phyloP scores from a whole-genome alignment of 2,888 invertebrate genomes.

The Ophioninae sp. region DNA sequence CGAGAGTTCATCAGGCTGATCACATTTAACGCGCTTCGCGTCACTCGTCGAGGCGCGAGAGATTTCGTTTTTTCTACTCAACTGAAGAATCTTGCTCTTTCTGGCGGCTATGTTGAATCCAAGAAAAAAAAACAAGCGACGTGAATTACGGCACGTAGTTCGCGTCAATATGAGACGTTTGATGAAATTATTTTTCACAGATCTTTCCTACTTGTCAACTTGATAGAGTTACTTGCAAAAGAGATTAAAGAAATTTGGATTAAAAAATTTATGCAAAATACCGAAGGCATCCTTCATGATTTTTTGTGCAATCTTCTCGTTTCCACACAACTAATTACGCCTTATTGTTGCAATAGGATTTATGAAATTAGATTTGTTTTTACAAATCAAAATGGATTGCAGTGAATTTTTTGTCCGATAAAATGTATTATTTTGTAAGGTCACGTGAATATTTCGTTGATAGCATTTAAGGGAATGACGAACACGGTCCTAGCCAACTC shows the following conservation, averaged over 20 bases:
- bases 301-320: background rate
- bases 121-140: background rate
- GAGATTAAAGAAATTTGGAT: background rate
- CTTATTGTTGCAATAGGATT: background rate
- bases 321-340: background rate
- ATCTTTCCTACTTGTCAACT: background rate
- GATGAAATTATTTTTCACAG: background rate
- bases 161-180: background rate
- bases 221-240: background rate
- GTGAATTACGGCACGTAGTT: background rate
- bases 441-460: background rate
- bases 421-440: background rate
- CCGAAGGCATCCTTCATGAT: background rate
- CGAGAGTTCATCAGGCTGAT: slow-evolving; percentile 54
- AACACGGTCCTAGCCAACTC: too few species aligned
- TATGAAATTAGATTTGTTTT: background rate
- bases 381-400: background rate
- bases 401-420: background rate
- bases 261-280: background rate
- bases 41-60: slow-evolving; percentile 24
- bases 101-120: background rate
- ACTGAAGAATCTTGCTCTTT: slow-evolving; percentile 25
- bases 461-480: too few species aligned
- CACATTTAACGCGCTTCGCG: slow-evolving; percentile 50
- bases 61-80: slow-evolving; percentile 17